phyloP scores from a whole-genome alignment of 2,113 vertebrate species.

The Tenrec ecaudatus region DNA sequence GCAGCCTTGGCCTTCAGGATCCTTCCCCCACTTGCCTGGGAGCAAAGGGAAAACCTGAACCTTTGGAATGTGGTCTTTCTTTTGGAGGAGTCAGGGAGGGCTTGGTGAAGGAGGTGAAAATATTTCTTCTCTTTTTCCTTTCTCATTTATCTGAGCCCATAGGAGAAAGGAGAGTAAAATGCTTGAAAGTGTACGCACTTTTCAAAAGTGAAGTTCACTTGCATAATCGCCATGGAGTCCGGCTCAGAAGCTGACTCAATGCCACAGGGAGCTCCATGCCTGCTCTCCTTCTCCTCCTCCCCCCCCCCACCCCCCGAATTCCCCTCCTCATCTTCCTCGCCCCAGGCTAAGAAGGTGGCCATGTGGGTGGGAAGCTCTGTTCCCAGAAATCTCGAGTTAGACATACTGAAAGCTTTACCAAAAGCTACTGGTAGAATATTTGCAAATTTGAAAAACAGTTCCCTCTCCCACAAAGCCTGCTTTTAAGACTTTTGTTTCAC shows the following conservation, averaged over 20 bases:
- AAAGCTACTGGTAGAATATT: neutral
- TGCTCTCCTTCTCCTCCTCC: too few relatives aligned
- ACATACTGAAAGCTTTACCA: neutral
- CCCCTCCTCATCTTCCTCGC: neutral
- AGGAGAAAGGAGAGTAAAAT: neutral
- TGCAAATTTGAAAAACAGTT: neutral
- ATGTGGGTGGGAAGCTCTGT: neutral
- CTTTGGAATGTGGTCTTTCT: neutral
- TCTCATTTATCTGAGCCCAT: neutral
- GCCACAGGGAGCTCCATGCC: neutral
- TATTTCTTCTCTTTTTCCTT: neutral
- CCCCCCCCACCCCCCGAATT: neutral
- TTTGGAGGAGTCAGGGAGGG: neutral
- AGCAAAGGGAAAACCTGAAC: too few relatives aligned
- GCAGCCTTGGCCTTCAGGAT: neutral
- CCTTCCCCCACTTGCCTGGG: neutral
- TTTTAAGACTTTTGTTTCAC: conserved; percentile 32
- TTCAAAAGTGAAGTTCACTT: neutral
- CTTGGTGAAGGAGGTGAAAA: neutral
- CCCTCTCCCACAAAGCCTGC: neutral
- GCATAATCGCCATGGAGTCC: neutral
- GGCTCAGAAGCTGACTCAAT: neutral
- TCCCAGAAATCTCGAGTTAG: neutral
- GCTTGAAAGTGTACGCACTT: neutral
- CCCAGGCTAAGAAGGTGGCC: neutral